Evolutionary conservation across 2,113 vertebrate species (phyloP), one percentile per base, ranked within the genome.

Genomic region (Chrysemys picta): DNA sequence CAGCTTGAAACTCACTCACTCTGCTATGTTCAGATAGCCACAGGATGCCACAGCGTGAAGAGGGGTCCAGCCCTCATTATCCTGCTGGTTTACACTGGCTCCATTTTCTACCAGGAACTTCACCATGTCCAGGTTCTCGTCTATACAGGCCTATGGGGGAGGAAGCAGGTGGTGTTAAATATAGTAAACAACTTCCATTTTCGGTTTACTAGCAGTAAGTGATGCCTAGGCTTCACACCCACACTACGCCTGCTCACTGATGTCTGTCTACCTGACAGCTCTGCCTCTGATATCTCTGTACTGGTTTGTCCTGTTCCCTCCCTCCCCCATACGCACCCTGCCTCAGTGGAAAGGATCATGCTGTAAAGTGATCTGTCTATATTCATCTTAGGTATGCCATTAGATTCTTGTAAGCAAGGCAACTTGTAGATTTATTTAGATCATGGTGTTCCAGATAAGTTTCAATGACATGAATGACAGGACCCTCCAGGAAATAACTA

Each of bases 31-130:
- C 88, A 98, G 97, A 91, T 99, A 98, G 75, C 99, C 99, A 90
- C 99, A 99, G 54, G 99, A 99, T 5, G 99, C 99, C 19, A 99
- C 99, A 0, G 99, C 99, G 6, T 99, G 99, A 49, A 99, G 99
- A 16, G 99, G 99, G 16, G 99, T 99, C 99, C 99, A 99, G 95
- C 99, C 99, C 98, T 99, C 99, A 2, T 98, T 99, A 98, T 99
- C 99, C 31, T 99, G 99, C 96, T 99, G 99, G 98, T 99, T 99
- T 88, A 99, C 98, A 11, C 97, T 97, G 95, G 99, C 99, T 94
- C 98, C 98, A 6, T 98, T 98, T 84, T 99, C 98, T 92, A 99
- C 96, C 53, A 99, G 98, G 96, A 99, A 99, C 84, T 98, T 98
- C 95, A 99, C 99, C 97, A 99, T 99, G 93, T 99, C 99, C 95